Evolutionary conservation across 1,140 invertebrate genomes (phyloP), one percentile per base, ranked within the genome.

Genomic region (Magallana angulata): DNA sequence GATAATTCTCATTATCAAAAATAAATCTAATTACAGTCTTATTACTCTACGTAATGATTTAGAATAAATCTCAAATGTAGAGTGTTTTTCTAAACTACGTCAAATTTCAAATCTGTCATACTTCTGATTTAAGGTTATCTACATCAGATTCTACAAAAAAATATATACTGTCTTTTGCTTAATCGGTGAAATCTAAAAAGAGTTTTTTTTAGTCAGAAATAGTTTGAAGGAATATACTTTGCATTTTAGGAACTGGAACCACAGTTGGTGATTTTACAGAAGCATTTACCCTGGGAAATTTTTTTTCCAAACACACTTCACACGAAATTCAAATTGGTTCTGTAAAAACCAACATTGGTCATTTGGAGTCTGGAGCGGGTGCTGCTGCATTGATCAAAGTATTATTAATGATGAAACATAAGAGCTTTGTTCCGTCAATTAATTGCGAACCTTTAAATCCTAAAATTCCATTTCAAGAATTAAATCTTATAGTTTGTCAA

Each of bases 341-440:
- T 0, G 97, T 99, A 0, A 99, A 99, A 93, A 98, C 98, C 1
- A 99, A 99, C 94, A 98, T 99, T 97, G 98, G 98, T 0, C 98
- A 99, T 92, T 97, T 98, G 1, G 98, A 99, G 94, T 97, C 98
- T 1, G 97, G 98, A 0, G 98, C 98, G 12, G 98, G 98, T 58
- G 94, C 98, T 8, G 98, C 97, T 92, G 97, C 97, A 0, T 95
- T 99, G 64, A 97, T 97, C 1, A 99, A 99, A 94, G 95, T 97
- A 1, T 90, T 99, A 1, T 96, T 99, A 81, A 97, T 98, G 8
- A 98, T 99, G 97, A 97, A 99, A 94, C 91, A 96, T 57, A 97
- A 97, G 57, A 94, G 97, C 1, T 98, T 99, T 89, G 98, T 98
- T 1, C 96, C 95, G 12, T 99, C 99, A 95, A 95, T 99, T 48